Evolutionary conservation across 2,797 vertebrate genomes (phyloP), one percentile per base, ranked within the genome.

Genomic region (Lutjanus argentimaculatus): DNA sequence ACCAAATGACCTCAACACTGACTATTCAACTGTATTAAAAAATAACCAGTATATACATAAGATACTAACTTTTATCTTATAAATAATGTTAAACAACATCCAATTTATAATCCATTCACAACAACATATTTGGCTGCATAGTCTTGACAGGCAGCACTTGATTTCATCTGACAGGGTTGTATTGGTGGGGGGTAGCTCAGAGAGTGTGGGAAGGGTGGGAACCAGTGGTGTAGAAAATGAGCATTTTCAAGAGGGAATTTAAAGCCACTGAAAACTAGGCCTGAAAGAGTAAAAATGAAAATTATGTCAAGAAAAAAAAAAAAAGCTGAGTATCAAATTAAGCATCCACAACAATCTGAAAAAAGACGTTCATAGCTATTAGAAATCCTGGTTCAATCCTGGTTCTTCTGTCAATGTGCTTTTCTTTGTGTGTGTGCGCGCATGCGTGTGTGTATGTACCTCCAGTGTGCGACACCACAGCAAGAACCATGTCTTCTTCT

Each of bases 401-500:
- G 25, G 25, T 30, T 30, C 25, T 30, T 30, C 25, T 30, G 25
- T 30, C 25, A 4, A 30, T 51, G 64, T 52, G 19, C 8, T 51
- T 40, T 65, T 68, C 12, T 73, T 45, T 77, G 0, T 65, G 70
- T 59, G 30, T 66, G 11, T 55, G 53, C 17, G 21, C 45, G 36
- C 25, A 25, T 72, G n/a, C n/a, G 40, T 77, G 36, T 16, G 22
- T 51, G 15, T 22, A 42, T 79, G 57, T 87, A 99, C 98, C 98
- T 79, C 97, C 97, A 36, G 94, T 96, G 85, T 97, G 96, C 0
- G 92, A 89, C 75, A 97, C 92, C 10, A 96, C 93, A 55, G 97
- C 96, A 46, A 99, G 94, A 3, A 96, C 95, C 95, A 98, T 90
- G 59, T 99, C 98, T 53, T 98, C 97, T 63, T 97, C 97, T 0